Base-by-base conservation (phyloP, 2,113 vertebrate species). In the Chlamydotis undulata region DNA sequence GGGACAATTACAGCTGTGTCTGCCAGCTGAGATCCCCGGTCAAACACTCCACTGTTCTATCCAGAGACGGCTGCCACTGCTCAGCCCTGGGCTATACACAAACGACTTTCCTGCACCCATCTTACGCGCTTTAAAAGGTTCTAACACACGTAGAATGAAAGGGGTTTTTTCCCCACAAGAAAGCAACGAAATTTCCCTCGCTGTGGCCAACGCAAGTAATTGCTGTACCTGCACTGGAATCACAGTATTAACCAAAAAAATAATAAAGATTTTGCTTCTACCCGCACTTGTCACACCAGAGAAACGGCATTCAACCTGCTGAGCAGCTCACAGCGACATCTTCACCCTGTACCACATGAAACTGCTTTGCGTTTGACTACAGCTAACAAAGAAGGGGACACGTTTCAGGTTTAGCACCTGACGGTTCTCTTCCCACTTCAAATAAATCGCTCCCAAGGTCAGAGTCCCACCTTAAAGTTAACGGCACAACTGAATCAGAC, bases 401-500 rank as follows among this genome's bases (percentile, higher is more conserved):
- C 0, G 0, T 22, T 69, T 28, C 61, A 41, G 61, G 41, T 26
- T 10, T 9, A 47, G 35, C 3, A 37, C 43, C 67, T 8, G n/a
- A 37, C 0, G 1, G 23, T 33, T 23, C n/a, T 60, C 52, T 67
- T 22, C 78, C 41, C 2, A 0, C 23, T 39, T 18, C 70, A 59
- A 22, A 65, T 9, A 50, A 53, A 41, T 12, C 5, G 26, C 33
- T 75, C 29, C 41, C 23, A 7, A 28, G 26, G 26, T 39, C 11
- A 56, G 35, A n/a, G 9, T 52, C 41, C 35, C 28, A 6, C 33
- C 75, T 49, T 21, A 45, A 39, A 67, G 43, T 22, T 55, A 50
- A 2, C 0, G 4, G 53, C 33, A 82, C 50, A 43, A 43, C 29
- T 3, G 50, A 35, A 45, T 23, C 4, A 0, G 9, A 31, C 7